Evolutionary conservation across 2,113 vertebrate species (phyloP).

Genomic region (Nibea albiflora): DNA sequence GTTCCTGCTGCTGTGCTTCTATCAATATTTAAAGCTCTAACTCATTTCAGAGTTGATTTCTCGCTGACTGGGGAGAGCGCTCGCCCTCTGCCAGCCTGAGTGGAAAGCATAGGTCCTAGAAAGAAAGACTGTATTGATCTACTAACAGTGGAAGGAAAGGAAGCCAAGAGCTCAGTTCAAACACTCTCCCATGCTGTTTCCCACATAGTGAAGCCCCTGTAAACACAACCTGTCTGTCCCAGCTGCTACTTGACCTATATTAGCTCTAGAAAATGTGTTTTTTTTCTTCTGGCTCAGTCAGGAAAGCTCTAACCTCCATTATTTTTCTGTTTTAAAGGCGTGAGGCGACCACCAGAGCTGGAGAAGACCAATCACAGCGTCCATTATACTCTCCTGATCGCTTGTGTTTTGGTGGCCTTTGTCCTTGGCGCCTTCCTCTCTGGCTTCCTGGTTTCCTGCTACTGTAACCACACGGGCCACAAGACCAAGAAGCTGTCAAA

Average conservation of each 20-base stretch:
- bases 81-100: slow-evolving; percentile 49
- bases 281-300: slow-evolving; percentile 12
- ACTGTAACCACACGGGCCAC: slow-evolving; percentile 87
- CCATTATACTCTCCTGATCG: slow-evolving; percentile 89
- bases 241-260: slow-evolving; percentile 73
- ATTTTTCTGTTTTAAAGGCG: slow-evolving; percentile 78
- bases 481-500: slow-evolving; percentile 85
- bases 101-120: slow-evolving; percentile 38
- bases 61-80: slow-evolving; percentile 59
- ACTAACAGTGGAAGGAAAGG: slow-evolving; percentile 59
- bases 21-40: slow-evolving; percentile 72
- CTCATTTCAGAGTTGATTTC: slow-evolving; percentile 70
- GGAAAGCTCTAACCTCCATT: slow-evolving; percentile 40
- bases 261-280: slow-evolving; percentile 45
- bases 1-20: slow-evolving; percentile 51
- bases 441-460: slow-evolving; percentile 91
- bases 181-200: slow-evolving; percentile 63
- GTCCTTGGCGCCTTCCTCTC: slow-evolving; percentile 90
- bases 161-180: slow-evolving; percentile 65
- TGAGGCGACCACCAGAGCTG: slow-evolving; percentile 83
- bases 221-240: slow-evolving; percentile 69
- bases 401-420: slow-evolving; percentile 89
- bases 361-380: slow-evolving; percentile 85
- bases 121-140: slow-evolving; percentile 68
- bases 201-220: slow-evolving; percentile 55